Evolutionary conservation across 2,797 vertebrate genomes (phyloP), one percentile per base, ranked within the genome.

Genomic region (Eulemur albifrons): DNA sequence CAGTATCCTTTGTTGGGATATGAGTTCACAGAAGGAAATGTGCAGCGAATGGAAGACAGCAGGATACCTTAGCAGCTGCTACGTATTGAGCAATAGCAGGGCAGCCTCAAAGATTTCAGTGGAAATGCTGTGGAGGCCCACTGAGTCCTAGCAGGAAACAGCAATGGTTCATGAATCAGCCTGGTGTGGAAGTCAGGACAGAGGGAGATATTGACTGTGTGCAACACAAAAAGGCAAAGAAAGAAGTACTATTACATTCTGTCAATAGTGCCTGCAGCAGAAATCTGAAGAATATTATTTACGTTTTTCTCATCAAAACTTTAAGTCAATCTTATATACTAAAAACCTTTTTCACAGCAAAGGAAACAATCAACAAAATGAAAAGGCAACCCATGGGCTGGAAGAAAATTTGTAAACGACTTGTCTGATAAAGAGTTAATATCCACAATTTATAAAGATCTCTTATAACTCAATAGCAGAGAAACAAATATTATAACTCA

Each of bases 51-150:
- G 45, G 75, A 59, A 40, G 88, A 85, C 88, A 92, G 90, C 82
- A 57, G 96, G 95, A 63, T 45, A 32, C 45, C 63, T 83, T 43
- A 50, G 73, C 35, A 80, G 52, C 90, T 83, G 57, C 85, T 65
- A 14, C 20, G 45, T 23, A 32, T 1, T 82, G 14, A 75, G 84
- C 85, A 90, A 73, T 5, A 61, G 67, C 50, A 83, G 27, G 43
- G 30, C 30, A 67, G 76, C 69, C 90, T 97, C 96, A 97, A 79
- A 96, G 93, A 85, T 45, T 54, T 77, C 73, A 48, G 76, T 6
- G 38, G 50, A 70, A 72, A 67, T 7, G 10, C 89, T 43, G 40
- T 12, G 21, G 52, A 95, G 67, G 84, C 67, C 59, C 50, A 21
- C 4, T 70, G 90, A 45, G 27, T 40, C 69, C 23, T 86, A 45